Percentiles rank a stretch among this genome's conserved stretches.
Evolutionary conservation across 2,113 vertebrate species (phyloP).

Genomic region (Charadrius vociferus): DNA sequence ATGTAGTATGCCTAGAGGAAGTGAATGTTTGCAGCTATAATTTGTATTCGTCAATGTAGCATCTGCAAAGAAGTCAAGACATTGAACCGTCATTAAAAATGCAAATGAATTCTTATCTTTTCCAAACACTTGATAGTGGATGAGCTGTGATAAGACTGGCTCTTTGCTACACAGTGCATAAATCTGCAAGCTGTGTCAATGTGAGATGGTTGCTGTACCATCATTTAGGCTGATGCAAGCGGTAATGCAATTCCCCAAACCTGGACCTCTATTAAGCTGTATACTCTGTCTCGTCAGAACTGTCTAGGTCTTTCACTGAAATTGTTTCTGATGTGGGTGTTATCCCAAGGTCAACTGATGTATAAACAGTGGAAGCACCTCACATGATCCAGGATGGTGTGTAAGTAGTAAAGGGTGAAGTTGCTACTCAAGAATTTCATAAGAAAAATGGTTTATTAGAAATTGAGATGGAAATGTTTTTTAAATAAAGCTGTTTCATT

Average conservation of each 20-base stretch:
- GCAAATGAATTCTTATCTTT: constrained; percentile 83
- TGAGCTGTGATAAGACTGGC: constrained; percentile 76
- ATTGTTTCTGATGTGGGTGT: neutral
- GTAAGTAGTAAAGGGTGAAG: neutral
- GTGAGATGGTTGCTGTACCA: neutral
- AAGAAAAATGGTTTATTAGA: neutral
- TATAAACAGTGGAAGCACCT: neutral
- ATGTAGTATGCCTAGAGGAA: neutral
- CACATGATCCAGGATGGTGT: neutral
- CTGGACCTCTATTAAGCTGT: constrained; percentile 20
- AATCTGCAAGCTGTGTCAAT: constrained; percentile 48
- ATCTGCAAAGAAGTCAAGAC: constrained; percentile 54
- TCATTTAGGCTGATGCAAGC: constrained; percentile 36
- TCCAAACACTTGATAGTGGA: constrained; percentile 80
- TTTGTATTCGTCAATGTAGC: constrained; percentile 39
- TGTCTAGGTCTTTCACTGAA: neutral
- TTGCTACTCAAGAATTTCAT: neutral
- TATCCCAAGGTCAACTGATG: constrained; percentile 2
- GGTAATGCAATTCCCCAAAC: constrained; percentile 27
- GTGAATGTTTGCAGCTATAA: constrained; percentile 10
- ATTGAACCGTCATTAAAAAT: constrained; percentile 78
- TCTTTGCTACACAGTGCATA: constrained; percentile 49
- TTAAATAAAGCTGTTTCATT: neutral
- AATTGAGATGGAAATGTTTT: neutral
- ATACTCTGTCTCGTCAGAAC: neutral